phyloP scores from a whole-genome alignment of 2,797 vertebrate genomes.

The Lithobates pipiens region DNA sequence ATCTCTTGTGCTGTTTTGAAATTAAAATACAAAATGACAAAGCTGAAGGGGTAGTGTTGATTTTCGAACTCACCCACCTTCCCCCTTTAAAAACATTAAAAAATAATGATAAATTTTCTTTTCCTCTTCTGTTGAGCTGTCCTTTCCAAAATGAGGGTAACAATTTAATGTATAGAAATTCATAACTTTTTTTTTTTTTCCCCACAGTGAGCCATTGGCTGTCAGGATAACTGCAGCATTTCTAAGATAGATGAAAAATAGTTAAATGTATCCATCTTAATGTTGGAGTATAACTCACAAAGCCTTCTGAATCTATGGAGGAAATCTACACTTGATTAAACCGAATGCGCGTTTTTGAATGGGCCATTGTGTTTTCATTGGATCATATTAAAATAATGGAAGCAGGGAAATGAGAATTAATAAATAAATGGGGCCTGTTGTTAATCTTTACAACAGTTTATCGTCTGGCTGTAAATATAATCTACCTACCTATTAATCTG shows the following conservation, averaged over 20 bases:
- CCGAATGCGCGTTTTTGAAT: constrained; percentile 31
- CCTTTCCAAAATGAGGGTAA: constrained; percentile 48
- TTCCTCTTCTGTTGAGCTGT: constrained; percentile 10
- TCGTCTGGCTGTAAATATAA: constrained; percentile 57
- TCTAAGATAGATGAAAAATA: constrained; percentile 57
- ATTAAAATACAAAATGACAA: constrained; percentile 79
- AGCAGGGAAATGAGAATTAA: constrained; percentile 52
- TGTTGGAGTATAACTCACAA: constrained; percentile 45
- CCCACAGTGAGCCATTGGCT: constrained; percentile 38
- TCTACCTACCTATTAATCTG: constrained; percentile 49
- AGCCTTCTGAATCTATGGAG: constrained; percentile 26
- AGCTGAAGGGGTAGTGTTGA: constrained; percentile 65
- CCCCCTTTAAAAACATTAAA: not conserved
- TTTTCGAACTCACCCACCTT: constrained; percentile 48
- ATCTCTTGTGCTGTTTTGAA: constrained; percentile 70
- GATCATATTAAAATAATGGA: constrained; percentile 53
- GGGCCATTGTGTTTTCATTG: constrained; percentile 46
- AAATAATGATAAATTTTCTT: constrained; percentile 14
- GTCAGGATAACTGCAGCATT: constrained; percentile 50
- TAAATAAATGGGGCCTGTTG: constrained; percentile 39
- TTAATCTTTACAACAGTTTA: constrained; percentile 60
- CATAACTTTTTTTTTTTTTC: constrained; percentile 9
- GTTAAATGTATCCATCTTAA: constrained; percentile 60
- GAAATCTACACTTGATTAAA: constrained; percentile 52
- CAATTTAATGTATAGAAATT: constrained; percentile 39